Base-by-base conservation (phyloP, 2,797 vertebrate species). In the Chaunax sp. region DNA sequence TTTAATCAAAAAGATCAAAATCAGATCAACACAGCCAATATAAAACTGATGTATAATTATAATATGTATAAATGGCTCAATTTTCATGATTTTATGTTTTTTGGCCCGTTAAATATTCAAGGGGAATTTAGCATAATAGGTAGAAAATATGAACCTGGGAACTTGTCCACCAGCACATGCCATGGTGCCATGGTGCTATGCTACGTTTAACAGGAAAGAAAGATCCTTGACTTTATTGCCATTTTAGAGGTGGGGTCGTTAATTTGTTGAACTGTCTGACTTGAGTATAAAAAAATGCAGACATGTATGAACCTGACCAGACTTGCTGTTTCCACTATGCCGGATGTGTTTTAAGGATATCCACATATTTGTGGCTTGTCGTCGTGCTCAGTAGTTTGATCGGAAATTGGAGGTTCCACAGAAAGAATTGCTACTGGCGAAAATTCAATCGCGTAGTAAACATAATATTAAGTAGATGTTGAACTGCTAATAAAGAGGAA, bases 281-380 rank as follows among this genome's bases (percentile, higher is more conserved):
- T 33, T 22, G 23, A 49, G 8, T 44, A 37, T 38, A 40, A 59
- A 72, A 61, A 68, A 69, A 68, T 50, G 18, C 26, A 65, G 75
- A 33, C 76, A 54, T 76, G 84, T 55, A 45, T n/a, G 6, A 77
- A 71, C 73, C 57, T 64, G 78, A 80, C 37, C 46, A 72, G 65
- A 80, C 84, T 66, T 69, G 65, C 44, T 45, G 26, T 50, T 68
- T 46, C 26, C 23, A 49, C 33, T 54, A 49, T 56, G 28, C 52
- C 46, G 12, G 22, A 26, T 49, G 55, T 54, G 71, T 47, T 46
- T 57, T 28, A 45, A 69, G 41, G 16, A 1, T 65, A 63, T 20
- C 15, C n/a, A 64, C 69, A 75, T 69, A 81, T 80, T 71, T 85
- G 72, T 78, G 60, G 66, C 55, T 68, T 71, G 80, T 68, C 51